These are phyloP conservation scores for Drosophila rhopaloa DNA, from an alignment of 1,140 invertebrate genomes.

Conservation along the genomic window DNA sequence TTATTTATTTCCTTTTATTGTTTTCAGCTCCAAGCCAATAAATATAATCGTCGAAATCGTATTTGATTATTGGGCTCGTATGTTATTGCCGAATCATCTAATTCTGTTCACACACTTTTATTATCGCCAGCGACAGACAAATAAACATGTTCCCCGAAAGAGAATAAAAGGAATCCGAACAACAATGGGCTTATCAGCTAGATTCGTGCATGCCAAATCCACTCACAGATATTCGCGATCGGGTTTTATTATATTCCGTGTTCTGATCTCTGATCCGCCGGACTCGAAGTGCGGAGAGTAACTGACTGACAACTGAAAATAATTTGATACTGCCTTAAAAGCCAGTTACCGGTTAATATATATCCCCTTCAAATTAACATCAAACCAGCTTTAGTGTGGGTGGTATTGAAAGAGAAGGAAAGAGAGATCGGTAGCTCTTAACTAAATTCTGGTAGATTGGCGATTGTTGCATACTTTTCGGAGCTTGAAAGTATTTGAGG, in stretches of 20 bases:
- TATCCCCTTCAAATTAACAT: slow-evolving; percentile 3
- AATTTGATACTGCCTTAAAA: not conserved
- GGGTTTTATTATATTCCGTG: not conserved
- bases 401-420: slow-evolving; percentile 1
- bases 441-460: too few species aligned
- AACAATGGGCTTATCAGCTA: slow-evolving; percentile 26
- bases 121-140: not conserved
- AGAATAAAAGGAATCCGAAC: slow-evolving; percentile 14
- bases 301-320: slow-evolving; percentile 4
- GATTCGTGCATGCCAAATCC: slow-evolving; percentile 12
- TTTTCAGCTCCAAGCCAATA: not conserved
- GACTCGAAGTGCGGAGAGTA: slow-evolving; percentile 14
- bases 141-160: not conserved
- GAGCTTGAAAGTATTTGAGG: not conserved
- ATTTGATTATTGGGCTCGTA: not conserved
- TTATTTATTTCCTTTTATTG: slow-evolving; percentile 4
- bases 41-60: slow-evolving; percentile 2
- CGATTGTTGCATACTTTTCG: slow-evolving; percentile 4
- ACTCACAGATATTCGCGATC: slow-evolving; percentile 12
- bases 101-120: slow-evolving; percentile 36
- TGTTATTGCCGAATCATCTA: slow-evolving; percentile 6
- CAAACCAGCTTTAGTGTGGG: slow-evolving; percentile 23
- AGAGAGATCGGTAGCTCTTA: not conserved
- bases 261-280: slow-evolving; percentile 19
- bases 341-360: slow-evolving; percentile 1